A percentile compares a stretch with the other conserved stretches of the same genome.
These are phyloP conservation scores for Blera fallax DNA, from an alignment of 2,888 invertebrate species.

Conservation along the genomic window DNA sequence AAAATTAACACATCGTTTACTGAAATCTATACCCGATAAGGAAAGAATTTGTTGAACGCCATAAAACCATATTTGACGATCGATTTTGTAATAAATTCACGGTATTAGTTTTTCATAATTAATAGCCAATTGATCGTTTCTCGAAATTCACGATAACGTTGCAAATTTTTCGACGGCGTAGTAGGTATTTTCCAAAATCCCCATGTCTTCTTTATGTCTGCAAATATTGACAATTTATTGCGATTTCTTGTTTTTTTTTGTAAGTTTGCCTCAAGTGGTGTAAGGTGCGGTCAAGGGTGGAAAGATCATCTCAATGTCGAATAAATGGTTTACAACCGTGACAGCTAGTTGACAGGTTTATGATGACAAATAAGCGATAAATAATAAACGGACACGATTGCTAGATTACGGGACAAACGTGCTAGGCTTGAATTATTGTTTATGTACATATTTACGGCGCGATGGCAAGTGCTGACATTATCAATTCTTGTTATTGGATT, in stretches of 20 bases:
- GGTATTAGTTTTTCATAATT: conserved; percentile 32
- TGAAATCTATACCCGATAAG: conserved; percentile 56
- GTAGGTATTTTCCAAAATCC: neutral
- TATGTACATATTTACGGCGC: conserved; percentile 44
- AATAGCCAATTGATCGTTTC: conserved; percentile 44
- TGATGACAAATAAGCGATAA: conserved; percentile 60
- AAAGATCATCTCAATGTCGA: conserved; percentile 1
- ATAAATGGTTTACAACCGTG: conserved; percentile 19
- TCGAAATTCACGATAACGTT: conserved; percentile 4
- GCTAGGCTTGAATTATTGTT: conserved; percentile 44
- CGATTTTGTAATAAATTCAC: conserved; percentile 56
- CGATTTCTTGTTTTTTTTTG: neutral
- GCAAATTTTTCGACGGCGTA: neutral
- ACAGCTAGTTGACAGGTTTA: conserved; percentile 60
- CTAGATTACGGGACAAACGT: conserved; percentile 49
- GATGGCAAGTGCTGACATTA: conserved; percentile 57
- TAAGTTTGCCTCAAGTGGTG: neutral
- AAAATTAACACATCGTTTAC: conserved; percentile 58
- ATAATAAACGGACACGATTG: conserved; percentile 22
- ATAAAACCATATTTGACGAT: conserved; percentile 50
- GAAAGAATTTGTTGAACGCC: conserved; percentile 12
- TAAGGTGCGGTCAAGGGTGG: neutral
- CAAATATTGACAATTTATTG: conserved; percentile 19
- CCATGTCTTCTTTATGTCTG: neutral
- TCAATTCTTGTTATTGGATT: conserved; percentile 43